Evolutionary conservation across 2,113 vertebrate genomes (phyloP).

Genomic region (Percopsis transmontana): DNA sequence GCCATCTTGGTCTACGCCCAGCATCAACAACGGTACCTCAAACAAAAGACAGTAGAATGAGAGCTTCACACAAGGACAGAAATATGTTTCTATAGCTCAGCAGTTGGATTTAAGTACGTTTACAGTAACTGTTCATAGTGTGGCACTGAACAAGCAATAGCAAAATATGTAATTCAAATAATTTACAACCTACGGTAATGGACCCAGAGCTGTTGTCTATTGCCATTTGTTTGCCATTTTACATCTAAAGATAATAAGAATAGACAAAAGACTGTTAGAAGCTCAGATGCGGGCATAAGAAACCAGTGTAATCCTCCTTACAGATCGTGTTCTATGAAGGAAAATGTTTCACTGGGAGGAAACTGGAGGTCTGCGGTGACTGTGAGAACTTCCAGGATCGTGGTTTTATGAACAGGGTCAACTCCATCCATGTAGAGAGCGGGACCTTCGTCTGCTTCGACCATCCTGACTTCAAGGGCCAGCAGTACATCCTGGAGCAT

Average conservation of each 20-base stretch:
- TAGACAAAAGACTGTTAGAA: no score
- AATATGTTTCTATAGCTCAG: background rate
- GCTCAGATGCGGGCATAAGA: no score
- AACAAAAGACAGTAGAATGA: background rate
- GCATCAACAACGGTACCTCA: constrained; percentile 16
- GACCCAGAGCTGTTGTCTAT: no score
- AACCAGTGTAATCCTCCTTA: background rate
- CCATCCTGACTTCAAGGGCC: constrained; percentile 87
- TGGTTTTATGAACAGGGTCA: constrained; percentile 89
- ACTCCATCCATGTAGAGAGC: constrained; percentile 88
- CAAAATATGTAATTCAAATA: background rate
- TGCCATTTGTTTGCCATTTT: no score
- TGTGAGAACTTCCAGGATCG: constrained; percentile 91
- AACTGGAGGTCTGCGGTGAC: constrained; percentile 87
- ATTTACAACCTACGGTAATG: no score
- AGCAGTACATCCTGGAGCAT: constrained; percentile 89
- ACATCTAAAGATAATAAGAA: no score
- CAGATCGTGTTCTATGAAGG: constrained; percentile 91
- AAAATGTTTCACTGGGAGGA: constrained; percentile 86
- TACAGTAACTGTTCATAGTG: background rate
- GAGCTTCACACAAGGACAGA: constrained; percentile 1
- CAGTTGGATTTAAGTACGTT: background rate
- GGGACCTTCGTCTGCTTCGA: constrained; percentile 89
- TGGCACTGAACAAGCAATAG: background rate
- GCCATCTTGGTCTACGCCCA: constrained; percentile 6